Evolutionary conservation across 2,888 invertebrate genomes (phyloP), one percentile per base, ranked within the genome.

Genomic region (Didymodactylos carnosus): DNA sequence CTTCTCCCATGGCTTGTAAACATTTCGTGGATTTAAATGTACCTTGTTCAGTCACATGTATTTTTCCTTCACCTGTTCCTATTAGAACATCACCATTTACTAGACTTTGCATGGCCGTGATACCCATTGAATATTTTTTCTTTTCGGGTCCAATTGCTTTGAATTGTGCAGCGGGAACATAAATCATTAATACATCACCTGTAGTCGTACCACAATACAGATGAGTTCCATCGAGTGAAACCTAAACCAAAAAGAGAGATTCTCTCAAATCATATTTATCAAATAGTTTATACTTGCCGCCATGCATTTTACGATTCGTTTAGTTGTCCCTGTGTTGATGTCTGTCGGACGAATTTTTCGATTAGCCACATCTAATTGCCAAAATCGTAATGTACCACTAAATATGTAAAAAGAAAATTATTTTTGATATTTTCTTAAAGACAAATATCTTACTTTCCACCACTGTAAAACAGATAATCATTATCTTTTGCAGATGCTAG

Each of bases 131-230:
- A 77, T 81, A 81, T 74, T 78, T 78, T 62, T 81, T 79, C 75
- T 83, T 82, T 62, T 78, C 78, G 35, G 80, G 76, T 41, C 75
- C 76, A 46, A 79, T 76, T 74, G 77, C 78, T 75, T 82, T 80
- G 76, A 84, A 80, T 70, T 79, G 77, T 41, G 79, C 77, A 7
- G 81, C 79, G 13, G 75, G 77, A 76, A 80, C 80, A 77, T 80
- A 82, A 40, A 84, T 78, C 40, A 77, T 79, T 39, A 89, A 81
- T 16, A 89, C 84, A 79, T 90, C 93, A 41, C 89, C 93, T 79
- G 91, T 90, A 16, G 87, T 85, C 19, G 93, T 94, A 10, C 94
- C 94, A 77, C 92, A 90, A 81, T 89, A 91, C 70, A 90, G 88
- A 76, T 86, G 87, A 69, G 88, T 86, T 80, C 93, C 92, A 49